Percentiles rank a stretch among this genome's conserved stretches.
These are phyloP conservation scores for Caligus rogercresseyi DNA, from an alignment of 1,140 invertebrate genomes.

Conservation along the genomic window DNA sequence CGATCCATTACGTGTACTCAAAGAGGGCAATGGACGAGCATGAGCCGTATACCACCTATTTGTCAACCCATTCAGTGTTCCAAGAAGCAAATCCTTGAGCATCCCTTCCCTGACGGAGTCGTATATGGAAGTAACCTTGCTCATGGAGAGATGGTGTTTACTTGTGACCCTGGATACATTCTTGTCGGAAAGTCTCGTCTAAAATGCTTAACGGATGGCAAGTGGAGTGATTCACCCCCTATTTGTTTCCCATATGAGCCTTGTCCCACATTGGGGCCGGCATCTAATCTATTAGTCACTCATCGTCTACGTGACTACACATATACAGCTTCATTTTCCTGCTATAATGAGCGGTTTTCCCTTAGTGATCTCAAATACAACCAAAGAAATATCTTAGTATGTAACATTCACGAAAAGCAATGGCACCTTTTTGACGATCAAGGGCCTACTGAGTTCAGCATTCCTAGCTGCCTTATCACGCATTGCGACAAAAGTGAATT, in stretches of 20 bases:
- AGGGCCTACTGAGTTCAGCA: background rate
- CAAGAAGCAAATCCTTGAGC: background rate
- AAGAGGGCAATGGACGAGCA: background rate
- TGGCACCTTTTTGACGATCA: background rate
- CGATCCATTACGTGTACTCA: background rate
- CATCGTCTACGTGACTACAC: background rate
- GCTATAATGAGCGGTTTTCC: background rate
- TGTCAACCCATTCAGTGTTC: background rate
- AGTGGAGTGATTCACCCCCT: background rate
- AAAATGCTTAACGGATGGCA: background rate
- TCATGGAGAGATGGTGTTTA: background rate
- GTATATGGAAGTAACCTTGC: background rate
- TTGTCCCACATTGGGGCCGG: background rate
- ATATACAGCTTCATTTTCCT: background rate
- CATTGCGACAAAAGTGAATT: background rate
- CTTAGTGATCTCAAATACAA: background rate
- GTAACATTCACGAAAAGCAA: background rate
- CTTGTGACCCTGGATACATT: background rate
- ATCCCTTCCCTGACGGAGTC: background rate
- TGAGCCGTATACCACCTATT: background rate
- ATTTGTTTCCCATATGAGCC: background rate
- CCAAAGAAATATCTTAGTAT: background rate
- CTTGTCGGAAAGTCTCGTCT: background rate
- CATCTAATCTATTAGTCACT: background rate
- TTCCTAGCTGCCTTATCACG: background rate